Base-by-base conservation (phyloP, 2,113 vertebrate species). In the Epinephelus fuscoguttatus region DNA sequence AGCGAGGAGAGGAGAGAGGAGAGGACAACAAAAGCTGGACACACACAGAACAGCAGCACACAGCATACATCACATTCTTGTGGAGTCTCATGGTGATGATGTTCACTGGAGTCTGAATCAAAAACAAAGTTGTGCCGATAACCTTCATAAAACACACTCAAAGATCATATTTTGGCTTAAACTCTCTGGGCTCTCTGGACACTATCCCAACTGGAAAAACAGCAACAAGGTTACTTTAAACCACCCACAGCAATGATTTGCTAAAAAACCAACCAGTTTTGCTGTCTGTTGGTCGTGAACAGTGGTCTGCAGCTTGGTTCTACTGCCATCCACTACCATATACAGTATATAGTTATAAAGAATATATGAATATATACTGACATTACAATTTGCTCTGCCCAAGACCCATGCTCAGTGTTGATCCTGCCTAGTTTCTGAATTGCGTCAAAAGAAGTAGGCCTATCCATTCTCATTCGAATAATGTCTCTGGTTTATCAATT, bases 1-100 rank as follows among this genome's bases (percentile, higher is more conserved):
- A 75, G 4, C 1, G 70, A 66, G 2, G 79, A 75, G 33, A 93
- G 19, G 55, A 91, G 37, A 66, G 70, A 60, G 19, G 69, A 87
- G 49, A 90, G 15, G 49, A 78, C 15, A 15, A 81, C 62, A 25
- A 30, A 18, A 14, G 57, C 57, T 40, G 80, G 83, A 87, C 79
- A 90, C 40, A 93, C 18, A 42, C 37, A 77, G n/a, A 67, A 67
- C 52, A 90, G 71, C 66, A 93, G 72, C 12, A 3, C 82, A 81
- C 87, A 84, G 55, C 76, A 86, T 17, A 42, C 33, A 37, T 37
- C 33, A 37, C 33, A 37, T 37, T 37, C 19, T 21, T 1, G 14
- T 33, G 13, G 30, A 47, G 17, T 13, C 30, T 40, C 9, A 2
- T 55, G 17, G 2, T 2, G 2, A 73, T 2, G 10, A 67, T 17